Evolutionary conservation across 2,113 vertebrate genomes (phyloP).

Genomic region (Pyxicephalus adspersus): DNA sequence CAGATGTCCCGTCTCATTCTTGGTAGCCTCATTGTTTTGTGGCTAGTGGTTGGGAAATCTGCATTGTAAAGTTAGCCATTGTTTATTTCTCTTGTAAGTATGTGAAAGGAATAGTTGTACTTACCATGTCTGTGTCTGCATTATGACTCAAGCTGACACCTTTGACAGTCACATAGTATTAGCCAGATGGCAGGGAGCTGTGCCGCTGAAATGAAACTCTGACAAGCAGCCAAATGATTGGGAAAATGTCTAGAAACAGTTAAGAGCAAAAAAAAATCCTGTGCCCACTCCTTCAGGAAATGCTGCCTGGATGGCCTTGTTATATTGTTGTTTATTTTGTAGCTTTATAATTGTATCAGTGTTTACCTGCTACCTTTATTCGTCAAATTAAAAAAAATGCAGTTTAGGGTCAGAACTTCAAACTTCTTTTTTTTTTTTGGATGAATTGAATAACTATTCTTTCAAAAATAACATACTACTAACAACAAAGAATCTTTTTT

Average conservation of each 20-base stretch:
- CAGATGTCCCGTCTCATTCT: conserved; percentile 53
- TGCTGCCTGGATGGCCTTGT: conserved; percentile 37
- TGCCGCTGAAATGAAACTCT: conserved; percentile 41
- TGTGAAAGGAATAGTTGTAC: conserved; percentile 54
- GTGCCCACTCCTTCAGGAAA: conserved; percentile 35
- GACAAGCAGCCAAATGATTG: conserved; percentile 52
- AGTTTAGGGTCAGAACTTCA: no score
- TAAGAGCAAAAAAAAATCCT: conserved; percentile 31
- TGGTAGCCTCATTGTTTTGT: conserved; percentile 56
- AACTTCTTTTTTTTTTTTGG: no score
- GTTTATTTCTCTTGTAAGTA: conserved; percentile 56
- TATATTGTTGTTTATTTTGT: conserved; percentile 15
- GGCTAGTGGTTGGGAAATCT: conserved; percentile 51
- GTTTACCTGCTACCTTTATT: not conserved
- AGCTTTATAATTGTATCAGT: not conserved
- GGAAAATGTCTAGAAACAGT: conserved; percentile 51
- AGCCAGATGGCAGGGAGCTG: conserved; percentile 50
- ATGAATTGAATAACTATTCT: no score
- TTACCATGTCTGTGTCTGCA: conserved; percentile 53
- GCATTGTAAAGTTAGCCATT: conserved; percentile 56
- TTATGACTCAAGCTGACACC: conserved; percentile 56
- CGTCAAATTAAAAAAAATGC: not conserved
- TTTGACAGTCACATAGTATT: conserved; percentile 53
- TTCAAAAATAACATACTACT: no score
- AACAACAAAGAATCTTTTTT: no score